phyloP scores from a whole-genome alignment of 37 sponge, comb jelly and placozoan species.

The Theonella swinhoei region DNA sequence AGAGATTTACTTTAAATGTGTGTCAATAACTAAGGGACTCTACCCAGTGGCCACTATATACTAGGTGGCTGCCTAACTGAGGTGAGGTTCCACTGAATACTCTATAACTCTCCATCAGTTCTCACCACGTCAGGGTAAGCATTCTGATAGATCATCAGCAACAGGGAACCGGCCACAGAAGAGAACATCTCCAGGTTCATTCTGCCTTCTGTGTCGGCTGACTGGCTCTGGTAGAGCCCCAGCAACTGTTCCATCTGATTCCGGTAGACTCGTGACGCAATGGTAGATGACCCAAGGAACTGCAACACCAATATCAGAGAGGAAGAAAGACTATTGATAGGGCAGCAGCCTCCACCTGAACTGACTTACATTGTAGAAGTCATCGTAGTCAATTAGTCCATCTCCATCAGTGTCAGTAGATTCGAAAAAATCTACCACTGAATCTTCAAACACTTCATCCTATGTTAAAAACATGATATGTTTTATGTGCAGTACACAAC shows the following conservation, averaged over 20 bases:
- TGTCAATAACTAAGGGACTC: too few species aligned
- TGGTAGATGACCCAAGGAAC: conserved; percentile 69
- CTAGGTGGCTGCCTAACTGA: too few species aligned
- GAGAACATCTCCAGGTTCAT: conserved; percentile 69
- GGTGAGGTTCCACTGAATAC: too few species aligned
- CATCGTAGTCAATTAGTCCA: conserved; percentile 63
- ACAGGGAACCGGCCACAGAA: conserved; percentile 52
- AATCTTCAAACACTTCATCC: conserved; percentile 87
- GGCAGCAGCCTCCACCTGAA: neutral
- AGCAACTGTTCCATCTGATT: conserved; percentile 69
- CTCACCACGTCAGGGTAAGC: conserved; percentile 60
- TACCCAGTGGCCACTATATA: too few species aligned
- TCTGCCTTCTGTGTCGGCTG: conserved; percentile 7
- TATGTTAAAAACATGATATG: too few species aligned
- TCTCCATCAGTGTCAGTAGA: conserved; percentile 70
- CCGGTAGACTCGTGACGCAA: conserved; percentile 54
- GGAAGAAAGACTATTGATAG: neutral
- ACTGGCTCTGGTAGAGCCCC: conserved; percentile 13
- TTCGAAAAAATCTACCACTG: conserved; percentile 78
- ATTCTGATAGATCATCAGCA: conserved; percentile 77
- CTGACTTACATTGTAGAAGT: conserved; percentile 56
- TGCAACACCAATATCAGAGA: too few species aligned
- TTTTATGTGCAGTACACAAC: too few species aligned
- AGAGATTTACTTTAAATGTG: too few species aligned
- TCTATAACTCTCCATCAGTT: too few species aligned